A percentile compares a stretch with the other conserved stretches of the same genome.
phyloP scores from a whole-genome alignment of 2,797 vertebrate genomes.

The Cuniculus paca region DNA sequence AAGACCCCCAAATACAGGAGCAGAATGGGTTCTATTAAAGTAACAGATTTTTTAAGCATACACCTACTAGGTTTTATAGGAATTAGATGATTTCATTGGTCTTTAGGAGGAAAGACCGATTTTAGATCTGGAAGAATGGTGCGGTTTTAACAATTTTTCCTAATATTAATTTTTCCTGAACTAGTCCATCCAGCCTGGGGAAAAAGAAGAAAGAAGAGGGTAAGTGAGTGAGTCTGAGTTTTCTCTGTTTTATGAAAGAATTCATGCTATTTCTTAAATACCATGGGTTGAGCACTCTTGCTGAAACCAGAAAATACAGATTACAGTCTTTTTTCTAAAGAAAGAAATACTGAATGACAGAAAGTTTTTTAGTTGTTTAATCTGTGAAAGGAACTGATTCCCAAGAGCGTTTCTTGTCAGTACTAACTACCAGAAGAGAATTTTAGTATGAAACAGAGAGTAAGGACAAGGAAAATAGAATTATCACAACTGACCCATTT shows the following conservation, averaged over 20 bases:
- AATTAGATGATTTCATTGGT: not conserved
- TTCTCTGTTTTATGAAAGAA: not conserved
- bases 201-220: not conserved
- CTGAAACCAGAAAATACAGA: slow-evolving; percentile 48
- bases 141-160: not conserved
- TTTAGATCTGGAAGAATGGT: not conserved
- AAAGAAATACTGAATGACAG: slow-evolving; percentile 19
- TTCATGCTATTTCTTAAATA: slow-evolving; percentile 37
- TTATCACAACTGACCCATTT: slow-evolving; percentile 51
- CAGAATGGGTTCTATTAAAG: not conserved
- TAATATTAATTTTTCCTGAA: not conserved
- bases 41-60: not conserved
- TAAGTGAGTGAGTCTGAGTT: not conserved
- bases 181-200: not conserved
- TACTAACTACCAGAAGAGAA: slow-evolving; percentile 49
- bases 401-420: slow-evolving; percentile 42
- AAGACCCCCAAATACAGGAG: not conserved
- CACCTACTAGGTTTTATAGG: not conserved
- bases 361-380: slow-evolving; percentile 51
- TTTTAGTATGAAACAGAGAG: not conserved
- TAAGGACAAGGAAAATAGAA: slow-evolving; percentile 50
- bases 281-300: slow-evolving; percentile 7
- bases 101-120: not conserved
- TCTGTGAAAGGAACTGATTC: slow-evolving; percentile 65
- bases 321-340: slow-evolving; percentile 34